phyloP scores from a whole-genome alignment of 2,113 vertebrate genomes.

The Pituophis catenifer region DNA sequence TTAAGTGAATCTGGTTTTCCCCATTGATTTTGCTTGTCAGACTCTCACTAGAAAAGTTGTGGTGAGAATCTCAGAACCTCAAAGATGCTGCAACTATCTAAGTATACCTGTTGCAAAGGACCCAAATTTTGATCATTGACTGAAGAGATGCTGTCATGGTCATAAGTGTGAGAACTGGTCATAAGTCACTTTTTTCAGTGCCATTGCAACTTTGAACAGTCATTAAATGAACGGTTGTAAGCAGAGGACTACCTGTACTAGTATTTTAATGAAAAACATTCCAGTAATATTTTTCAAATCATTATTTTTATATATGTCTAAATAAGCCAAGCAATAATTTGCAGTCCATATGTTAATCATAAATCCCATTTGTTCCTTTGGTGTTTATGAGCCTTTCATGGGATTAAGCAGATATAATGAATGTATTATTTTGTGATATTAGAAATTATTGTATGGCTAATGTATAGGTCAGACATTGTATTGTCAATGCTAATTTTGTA shows the following conservation, averaged over 20 bases:
- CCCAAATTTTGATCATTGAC: neutral
- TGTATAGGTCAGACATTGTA: neutral
- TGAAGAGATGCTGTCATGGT: neutral
- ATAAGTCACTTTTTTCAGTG: neutral
- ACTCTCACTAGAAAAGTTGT: neutral
- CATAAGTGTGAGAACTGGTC: neutral
- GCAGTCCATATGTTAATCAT: neutral
- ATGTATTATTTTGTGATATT: neutral
- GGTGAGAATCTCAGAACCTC: neutral
- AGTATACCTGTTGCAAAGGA: neutral
- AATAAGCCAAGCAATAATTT: neutral
- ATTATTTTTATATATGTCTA: neutral
- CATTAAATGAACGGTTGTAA: neutral
- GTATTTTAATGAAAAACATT: neutral
- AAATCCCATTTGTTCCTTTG: neutral
- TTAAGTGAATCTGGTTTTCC: neutral
- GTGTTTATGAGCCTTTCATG: neutral
- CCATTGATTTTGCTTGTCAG: neutral
- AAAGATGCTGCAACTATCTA: neutral
- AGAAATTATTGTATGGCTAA: neutral
- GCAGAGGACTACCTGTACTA: neutral
- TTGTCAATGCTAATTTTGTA: neutral
- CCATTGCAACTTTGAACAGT: neutral
- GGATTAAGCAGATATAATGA: neutral
- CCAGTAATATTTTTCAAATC: neutral